These are phyloP conservation scores for Leptinotarsa defecta DNA, from an alignment of 1,140 invertebrate genomes.

Conservation along the genomic window DNA sequence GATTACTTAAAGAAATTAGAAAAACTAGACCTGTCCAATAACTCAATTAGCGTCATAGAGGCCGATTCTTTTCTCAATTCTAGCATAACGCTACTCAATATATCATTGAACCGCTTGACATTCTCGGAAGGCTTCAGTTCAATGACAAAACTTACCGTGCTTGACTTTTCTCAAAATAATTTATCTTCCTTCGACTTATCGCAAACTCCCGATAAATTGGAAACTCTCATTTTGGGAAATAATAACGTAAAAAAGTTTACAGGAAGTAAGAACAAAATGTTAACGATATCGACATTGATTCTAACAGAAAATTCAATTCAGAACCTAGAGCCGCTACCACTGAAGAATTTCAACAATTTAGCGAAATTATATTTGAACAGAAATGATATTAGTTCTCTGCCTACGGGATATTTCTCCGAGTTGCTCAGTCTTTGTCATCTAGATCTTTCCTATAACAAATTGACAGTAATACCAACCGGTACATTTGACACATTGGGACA, in stretches of 20 bases:
- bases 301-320: background rate
- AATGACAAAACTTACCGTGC: background rate
- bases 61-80: background rate
- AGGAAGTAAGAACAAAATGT: background rate
- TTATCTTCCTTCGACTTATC: background rate
- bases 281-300: background rate
- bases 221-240: background rate
- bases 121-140: background rate
- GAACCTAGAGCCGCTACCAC: background rate
- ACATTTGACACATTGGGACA: background rate
- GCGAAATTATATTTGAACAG: background rate
- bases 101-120: background rate
- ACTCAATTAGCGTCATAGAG: background rate
- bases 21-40: background rate
- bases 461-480: background rate
- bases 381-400: background rate
- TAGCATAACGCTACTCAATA: background rate
- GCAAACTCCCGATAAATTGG: background rate
- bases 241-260: background rate
- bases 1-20: background rate
- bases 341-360: background rate
- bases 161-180: background rate
- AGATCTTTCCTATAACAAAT: background rate
- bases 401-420: background rate
- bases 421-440: background rate